Conservation (phyloP, 2,797 vertebrate genomes). For the Hydrophis major region DNA sequence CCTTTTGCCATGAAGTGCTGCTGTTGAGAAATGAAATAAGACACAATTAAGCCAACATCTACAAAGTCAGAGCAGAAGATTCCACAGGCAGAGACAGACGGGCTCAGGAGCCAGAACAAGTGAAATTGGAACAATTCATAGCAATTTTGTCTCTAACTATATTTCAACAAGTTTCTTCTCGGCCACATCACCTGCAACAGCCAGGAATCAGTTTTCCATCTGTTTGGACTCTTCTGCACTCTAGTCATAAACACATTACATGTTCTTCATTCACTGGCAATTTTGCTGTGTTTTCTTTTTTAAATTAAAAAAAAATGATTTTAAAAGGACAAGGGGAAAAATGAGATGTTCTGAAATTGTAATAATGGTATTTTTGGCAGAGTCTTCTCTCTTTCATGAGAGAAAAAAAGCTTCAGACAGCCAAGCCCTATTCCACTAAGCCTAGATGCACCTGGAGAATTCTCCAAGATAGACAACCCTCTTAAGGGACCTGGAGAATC, state of each 20-base stretch:
- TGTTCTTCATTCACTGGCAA: neutral
- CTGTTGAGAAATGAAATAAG: neutral
- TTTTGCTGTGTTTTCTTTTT: conserved; percentile 1
- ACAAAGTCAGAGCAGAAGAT: neutral
- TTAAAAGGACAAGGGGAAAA: neutral
- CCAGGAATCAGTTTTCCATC: conserved; percentile 15
- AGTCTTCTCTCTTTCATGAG: neutral
- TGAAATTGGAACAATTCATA: neutral
- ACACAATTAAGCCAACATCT: neutral
- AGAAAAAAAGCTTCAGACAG: conserved; percentile 10
- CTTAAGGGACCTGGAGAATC: conserved; percentile 27
- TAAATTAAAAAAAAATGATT: neutral
- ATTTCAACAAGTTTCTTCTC: conserved; percentile 13
- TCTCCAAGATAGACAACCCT: neutral
- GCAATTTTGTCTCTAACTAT: neutral
- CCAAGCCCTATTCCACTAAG: neutral
- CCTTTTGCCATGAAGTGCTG: neutral
- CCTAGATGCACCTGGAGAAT: conserved; percentile 7
- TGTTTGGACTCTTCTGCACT: conserved; percentile 16
- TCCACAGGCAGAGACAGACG: neutral
- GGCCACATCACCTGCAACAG: neutral
- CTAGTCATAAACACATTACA: conserved; percentile 23
- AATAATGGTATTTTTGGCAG: conserved; percentile 34
- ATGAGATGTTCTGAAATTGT: conserved; percentile 9
- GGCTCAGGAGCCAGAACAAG: neutral